phyloP scores from a whole-genome alignment of 64 coral and sea anemone species.

The Actinia equina region DNA sequence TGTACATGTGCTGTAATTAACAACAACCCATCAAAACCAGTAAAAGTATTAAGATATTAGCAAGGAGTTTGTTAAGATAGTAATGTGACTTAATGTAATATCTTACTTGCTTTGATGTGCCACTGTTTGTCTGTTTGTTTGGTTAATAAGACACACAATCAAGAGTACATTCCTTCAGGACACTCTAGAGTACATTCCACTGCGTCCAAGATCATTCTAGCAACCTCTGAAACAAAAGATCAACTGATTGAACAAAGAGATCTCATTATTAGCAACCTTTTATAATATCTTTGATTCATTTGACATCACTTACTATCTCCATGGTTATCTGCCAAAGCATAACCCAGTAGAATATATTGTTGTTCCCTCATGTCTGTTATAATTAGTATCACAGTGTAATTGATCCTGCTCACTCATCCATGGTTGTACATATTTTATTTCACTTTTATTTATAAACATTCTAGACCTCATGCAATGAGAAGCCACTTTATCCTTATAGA shows the following conservation, averaged over 20 bases:
- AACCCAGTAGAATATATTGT: not conserved
- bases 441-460: conserved; percentile 10
- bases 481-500: not conserved
- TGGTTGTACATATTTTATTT: conserved; percentile 1
- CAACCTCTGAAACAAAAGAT: not conserved
- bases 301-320: not conserved
- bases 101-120: not conserved
- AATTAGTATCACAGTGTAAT: not conserved
- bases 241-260: not conserved
- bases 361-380: not conserved
- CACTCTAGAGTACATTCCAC: not conserved
- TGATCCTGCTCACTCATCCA: conserved; percentile 8
- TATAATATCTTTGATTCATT: not conserved
- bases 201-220: not conserved
- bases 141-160: not conserved
- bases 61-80: not conserved
- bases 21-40: not conserved
- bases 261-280: not conserved
- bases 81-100: not conserved
- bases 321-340: not conserved
- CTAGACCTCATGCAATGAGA: not conserved
- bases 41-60: not conserved
- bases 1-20: not conserved
- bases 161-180: not conserved
- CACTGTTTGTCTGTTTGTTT: not conserved